phyloP scores from a whole-genome alignment of 2,113 vertebrate species.

The Oplegnathus fasciatus region DNA sequence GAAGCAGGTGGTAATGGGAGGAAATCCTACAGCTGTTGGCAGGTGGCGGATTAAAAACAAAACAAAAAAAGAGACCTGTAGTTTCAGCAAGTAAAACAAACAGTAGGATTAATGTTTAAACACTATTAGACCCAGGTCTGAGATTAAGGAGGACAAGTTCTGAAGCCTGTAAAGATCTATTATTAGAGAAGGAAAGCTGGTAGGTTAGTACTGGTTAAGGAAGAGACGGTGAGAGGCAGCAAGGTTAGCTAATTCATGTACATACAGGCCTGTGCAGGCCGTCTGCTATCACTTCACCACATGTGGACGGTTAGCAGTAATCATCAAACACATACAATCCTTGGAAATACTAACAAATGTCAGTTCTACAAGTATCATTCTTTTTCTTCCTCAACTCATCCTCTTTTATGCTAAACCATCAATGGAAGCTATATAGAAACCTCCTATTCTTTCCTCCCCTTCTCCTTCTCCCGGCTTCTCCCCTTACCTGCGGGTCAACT shows the following conservation, averaged over 20 bases:
- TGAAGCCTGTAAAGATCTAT: conserved; percentile 51
- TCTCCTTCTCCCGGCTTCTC: conserved; percentile 51
- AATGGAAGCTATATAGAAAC: not conserved
- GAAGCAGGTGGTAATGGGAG: not conserved
- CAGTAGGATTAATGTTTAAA: not conserved
- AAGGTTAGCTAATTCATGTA: conserved; percentile 47
- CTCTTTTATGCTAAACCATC: not conserved
- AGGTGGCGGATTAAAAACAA: not conserved
- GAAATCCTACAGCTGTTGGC: not conserved
- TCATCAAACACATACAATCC: conserved; percentile 10
- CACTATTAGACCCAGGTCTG: conserved; percentile 65
- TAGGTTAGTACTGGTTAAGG: conserved; percentile 75
- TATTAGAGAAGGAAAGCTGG: conserved; percentile 47
- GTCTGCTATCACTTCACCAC: not conserved
- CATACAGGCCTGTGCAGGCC: not conserved
- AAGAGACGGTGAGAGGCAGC: conserved; percentile 57
- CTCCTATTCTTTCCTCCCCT: not conserved
- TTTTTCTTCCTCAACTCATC: not conserved
- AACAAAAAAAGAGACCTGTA: not conserved
- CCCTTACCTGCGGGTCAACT: conserved; percentile 93
- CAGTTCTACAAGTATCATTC: not conserved
- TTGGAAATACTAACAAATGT: conserved; percentile 13
- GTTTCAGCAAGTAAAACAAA: not conserved
- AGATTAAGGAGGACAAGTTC: not conserved
- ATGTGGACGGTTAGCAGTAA: not conserved